Conservation (phyloP, 1,140 invertebrate genomes). For the Saccostrea cuccullata region DNA sequence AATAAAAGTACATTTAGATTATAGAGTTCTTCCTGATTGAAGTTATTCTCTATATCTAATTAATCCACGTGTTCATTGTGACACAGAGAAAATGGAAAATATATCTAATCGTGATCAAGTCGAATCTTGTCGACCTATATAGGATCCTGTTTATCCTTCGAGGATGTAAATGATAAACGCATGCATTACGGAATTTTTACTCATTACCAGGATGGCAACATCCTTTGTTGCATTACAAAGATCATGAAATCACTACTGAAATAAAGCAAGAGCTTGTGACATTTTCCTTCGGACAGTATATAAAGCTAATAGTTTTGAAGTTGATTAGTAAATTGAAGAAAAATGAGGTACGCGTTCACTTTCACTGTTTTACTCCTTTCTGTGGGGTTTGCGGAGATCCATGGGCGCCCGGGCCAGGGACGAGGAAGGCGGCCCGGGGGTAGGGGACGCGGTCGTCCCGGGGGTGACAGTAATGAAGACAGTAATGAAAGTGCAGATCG, state of each 20-base stretch:
- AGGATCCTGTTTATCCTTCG: background rate
- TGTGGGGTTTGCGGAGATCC: background rate
- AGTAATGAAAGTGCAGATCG: background rate
- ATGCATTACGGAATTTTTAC: background rate
- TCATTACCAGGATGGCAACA: background rate
- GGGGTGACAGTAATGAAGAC: background rate
- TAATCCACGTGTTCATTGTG: too few species aligned
- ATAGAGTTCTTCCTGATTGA: too few species aligned
- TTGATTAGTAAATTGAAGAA: background rate
- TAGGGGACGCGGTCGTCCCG: background rate
- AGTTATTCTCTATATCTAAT: too few species aligned
- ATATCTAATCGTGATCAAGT: too few species aligned
- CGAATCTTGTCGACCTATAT: too few species aligned
- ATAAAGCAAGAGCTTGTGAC: background rate
- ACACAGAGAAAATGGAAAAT: too few species aligned
- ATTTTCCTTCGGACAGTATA: background rate
- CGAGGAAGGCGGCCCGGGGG: background rate
- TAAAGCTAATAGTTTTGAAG: background rate
- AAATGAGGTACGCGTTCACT: constrained; percentile 1
- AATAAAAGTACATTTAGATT: too few species aligned
- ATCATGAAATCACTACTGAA: background rate
- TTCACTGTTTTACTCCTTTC: background rate
- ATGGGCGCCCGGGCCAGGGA: background rate
- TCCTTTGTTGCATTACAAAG: background rate
- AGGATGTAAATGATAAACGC: background rate